Percentiles rank a stretch among this genome's conserved stretches.
These are phyloP conservation scores for Eupithecia vulgata DNA, from an alignment of 2,888 invertebrate genomes.

Conservation along the genomic window DNA sequence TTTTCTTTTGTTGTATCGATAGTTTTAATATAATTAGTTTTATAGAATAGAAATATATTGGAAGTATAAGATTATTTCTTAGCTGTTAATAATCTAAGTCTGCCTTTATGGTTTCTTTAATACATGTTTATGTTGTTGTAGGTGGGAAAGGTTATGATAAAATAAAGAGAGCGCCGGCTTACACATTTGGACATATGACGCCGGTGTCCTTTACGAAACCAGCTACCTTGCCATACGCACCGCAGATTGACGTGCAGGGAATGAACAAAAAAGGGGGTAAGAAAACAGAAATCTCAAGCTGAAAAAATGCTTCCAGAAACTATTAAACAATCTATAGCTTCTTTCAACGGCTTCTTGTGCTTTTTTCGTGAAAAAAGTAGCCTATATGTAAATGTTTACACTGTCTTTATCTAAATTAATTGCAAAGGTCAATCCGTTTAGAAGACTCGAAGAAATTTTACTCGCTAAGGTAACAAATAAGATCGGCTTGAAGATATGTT, in stretches of 20 bases:
- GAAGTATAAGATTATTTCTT: too few species aligned
- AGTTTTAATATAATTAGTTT: too few species aligned
- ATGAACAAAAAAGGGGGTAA: constrained; percentile 54
- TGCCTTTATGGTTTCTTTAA: too few species aligned
- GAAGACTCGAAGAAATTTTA: not conserved
- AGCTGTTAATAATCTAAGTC: too few species aligned
- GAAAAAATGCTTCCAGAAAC: not conserved
- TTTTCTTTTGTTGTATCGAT: too few species aligned
- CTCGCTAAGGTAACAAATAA: not conserved
- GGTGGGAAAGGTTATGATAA: constrained; percentile 70
- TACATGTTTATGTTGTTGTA: constrained; percentile 42
- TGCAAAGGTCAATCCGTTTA: not conserved
- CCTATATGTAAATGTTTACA: not conserved
- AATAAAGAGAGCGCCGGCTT: constrained; percentile 72
- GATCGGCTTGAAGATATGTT: too few species aligned
- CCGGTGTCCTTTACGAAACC: constrained; percentile 53
- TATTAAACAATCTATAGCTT: not conserved
- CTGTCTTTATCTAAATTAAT: too few species aligned
- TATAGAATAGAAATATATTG: too few species aligned
- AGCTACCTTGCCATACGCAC: constrained; percentile 54
- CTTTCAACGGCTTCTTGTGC: not conserved
- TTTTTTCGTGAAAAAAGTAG: not conserved
- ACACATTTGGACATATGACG: constrained; percentile 64
- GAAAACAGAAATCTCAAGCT: not conserved
- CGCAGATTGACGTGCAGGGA: constrained; percentile 57